Percentiles rank a stretch among this genome's conserved stretches.
Evolutionary conservation across 30 jellyfish, hydroid and myxozoan species (phyloP).

Genomic region (Aurelia sp.): DNA sequence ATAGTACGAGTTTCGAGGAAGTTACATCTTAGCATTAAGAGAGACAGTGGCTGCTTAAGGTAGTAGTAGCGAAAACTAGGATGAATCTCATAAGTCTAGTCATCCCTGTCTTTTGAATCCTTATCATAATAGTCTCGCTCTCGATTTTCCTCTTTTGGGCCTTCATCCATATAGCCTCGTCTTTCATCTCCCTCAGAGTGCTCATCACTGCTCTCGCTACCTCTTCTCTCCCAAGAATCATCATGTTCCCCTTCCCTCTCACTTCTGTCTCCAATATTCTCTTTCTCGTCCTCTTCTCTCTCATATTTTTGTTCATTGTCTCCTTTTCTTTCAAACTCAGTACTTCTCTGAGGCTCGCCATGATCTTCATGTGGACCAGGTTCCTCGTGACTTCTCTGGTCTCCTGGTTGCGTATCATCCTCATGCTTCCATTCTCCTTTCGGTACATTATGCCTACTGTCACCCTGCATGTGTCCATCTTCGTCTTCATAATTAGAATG

Average conservation of each 20-base stretch:
- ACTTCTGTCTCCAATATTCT: conserved; percentile 1
- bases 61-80: too few relatives aligned
- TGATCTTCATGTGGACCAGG: conserved; percentile 33
- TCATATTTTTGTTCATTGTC: conserved; percentile 17
- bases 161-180: conserved; percentile 2
- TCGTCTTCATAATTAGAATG: conserved; percentile 22
- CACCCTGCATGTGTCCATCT: conserved; percentile 57
- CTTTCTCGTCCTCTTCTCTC: conserved; percentile 27
- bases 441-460: conserved; percentile 66
- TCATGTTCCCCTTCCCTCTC: conserved; percentile 33
- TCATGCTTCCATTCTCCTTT: conserved; percentile 58
- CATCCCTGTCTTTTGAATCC: not conserved
- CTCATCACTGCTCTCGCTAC: conserved; percentile 3
- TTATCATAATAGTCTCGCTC: not conserved
- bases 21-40: too few relatives aligned
- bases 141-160: conserved; percentile 14
- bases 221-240: conserved; percentile 33
- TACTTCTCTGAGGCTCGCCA: conserved; percentile 31
- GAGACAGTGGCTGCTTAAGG: too few relatives aligned
- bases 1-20: too few relatives aligned
- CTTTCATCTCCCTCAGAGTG: conserved; percentile 12
- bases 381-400: conserved; percentile 37
- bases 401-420: conserved; percentile 8
- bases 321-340: conserved; percentile 16
- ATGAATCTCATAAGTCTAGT: not conserved